Base-by-base conservation (phyloP, 1,140 invertebrate genomes). In the Hestina assimilis region DNA sequence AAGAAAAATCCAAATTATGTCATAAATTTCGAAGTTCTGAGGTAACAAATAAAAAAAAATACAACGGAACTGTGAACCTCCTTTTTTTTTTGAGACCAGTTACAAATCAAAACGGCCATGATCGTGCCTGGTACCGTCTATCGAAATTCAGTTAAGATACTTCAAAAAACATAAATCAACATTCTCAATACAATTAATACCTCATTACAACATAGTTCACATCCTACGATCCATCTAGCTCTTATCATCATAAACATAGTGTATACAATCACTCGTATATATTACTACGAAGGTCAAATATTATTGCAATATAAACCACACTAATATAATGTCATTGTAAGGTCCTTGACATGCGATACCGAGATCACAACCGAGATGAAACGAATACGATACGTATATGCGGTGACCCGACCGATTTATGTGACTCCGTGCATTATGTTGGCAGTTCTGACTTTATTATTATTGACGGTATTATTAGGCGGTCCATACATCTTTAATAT, bases 261-360 rank as follows among this genome's bases (percentile, higher is more conserved):
- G 33, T 19, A 9, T 7, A 38, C 19, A 38, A 19, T 38, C 5
- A 9, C 15, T 38, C 19, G 14, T 14, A 8, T 9, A n/a, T 19
- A 9, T 50, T 9, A n/a, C n/a, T 3, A 40, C n/a, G 47, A 50
- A 50, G 47, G 47, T 50, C 33, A 50, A 38, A 14, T 40, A 24
- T 15, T 38, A 50, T 40, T 40, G 43, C 53, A 45, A 47, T 47
- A 56, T 47, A 56, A 47, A 26, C 47, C 47, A 14, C 47, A 33
- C 9, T 24, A 50, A 33, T 50, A 40, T 50, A 50, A 50, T 50
- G 47, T 40, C 47, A 50, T 40, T 50, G 47, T 31, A 14, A 50
- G 8, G 47, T 40, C 54, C 54, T 57, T 57, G 54, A 48, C 54
- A 57, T 48, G 54, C 19, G 54, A 57, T 47, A 57, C 24, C 31